Evolutionary conservation across 2,113 vertebrate species (phyloP).

Genomic region (Bubo scandiacus): DNA sequence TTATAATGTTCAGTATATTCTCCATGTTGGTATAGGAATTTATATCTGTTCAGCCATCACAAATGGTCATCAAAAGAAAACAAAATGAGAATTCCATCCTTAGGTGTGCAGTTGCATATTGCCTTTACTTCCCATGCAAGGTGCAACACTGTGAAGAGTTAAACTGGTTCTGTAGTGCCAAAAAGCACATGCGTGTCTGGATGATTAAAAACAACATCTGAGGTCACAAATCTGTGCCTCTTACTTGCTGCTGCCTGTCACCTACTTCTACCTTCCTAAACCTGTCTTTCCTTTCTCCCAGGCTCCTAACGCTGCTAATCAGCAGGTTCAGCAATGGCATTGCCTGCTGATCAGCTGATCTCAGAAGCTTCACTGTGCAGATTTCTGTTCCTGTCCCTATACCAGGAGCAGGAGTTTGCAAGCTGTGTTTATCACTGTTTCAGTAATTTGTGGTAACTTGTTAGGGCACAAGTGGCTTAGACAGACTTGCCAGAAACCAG

Average conservation of each 20-base stretch:
- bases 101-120: background rate
- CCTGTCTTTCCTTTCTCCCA: background rate
- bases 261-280: background rate
- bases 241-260: background rate
- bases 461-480: background rate
- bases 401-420: background rate
- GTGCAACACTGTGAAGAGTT: background rate
- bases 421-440: background rate
- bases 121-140: background rate
- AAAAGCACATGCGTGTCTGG: background rate
- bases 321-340: background rate
- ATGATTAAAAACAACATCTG: background rate
- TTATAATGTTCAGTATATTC: background rate
- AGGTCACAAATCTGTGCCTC: background rate
- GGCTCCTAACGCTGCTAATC: background rate
- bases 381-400: background rate
- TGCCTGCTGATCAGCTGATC: background rate
- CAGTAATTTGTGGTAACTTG: slow-evolving; percentile 11
- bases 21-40: background rate
- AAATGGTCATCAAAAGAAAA: background rate
- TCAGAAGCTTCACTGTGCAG: background rate
- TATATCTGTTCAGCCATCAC: background rate
- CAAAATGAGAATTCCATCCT: background rate
- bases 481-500: background rate
- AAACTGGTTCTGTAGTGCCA: background rate